Conservation (phyloP, 1,140 invertebrate species). For the Aphelenchoides fujianensis region DNA sequence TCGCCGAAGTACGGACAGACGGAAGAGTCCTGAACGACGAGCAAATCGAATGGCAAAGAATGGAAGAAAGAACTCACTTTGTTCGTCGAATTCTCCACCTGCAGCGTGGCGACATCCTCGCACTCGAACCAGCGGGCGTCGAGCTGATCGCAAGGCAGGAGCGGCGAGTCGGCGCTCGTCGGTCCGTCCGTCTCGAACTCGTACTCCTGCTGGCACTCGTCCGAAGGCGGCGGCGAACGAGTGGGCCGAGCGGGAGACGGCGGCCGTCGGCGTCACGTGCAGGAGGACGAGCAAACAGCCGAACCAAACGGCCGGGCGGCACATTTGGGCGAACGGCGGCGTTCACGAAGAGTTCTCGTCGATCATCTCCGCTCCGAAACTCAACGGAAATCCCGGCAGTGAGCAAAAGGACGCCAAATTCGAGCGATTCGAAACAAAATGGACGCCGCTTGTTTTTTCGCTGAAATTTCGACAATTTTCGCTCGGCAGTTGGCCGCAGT, state of each 20-base stretch:
- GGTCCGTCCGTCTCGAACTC: not conserved
- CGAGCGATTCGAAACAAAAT: too few relatives aligned
- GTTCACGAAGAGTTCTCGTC: too few relatives aligned
- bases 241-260: not conserved
- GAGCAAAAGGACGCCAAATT: too few relatives aligned
- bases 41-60: slow-evolving; percentile 35
- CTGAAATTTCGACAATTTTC: too few relatives aligned
- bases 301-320: not conserved
- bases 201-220: not conserved
- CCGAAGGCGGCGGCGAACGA: not conserved
- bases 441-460: too few relatives aligned
- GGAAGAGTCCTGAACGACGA: slow-evolving; percentile 13
- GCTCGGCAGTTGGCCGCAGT: too few relatives aligned
- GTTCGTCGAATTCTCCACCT: slow-evolving; percentile 15
- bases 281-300: not conserved
- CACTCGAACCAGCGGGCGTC: slow-evolving; percentile 28
- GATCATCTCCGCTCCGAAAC: too few relatives aligned
- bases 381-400: too few relatives aligned
- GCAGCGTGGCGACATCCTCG: slow-evolving; percentile 30
- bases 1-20: slow-evolving; percentile 75
- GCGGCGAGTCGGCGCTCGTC: not conserved
- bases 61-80: slow-evolving; percentile 8
- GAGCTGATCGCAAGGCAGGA: slow-evolving; percentile 20
- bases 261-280: not conserved
- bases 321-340: too few relatives aligned